Percentiles rank a stretch among this genome's conserved stretches.
Evolutionary conservation across 2,888 invertebrate species (phyloP).

Genomic region (Drosophila mayaguana): DNA sequence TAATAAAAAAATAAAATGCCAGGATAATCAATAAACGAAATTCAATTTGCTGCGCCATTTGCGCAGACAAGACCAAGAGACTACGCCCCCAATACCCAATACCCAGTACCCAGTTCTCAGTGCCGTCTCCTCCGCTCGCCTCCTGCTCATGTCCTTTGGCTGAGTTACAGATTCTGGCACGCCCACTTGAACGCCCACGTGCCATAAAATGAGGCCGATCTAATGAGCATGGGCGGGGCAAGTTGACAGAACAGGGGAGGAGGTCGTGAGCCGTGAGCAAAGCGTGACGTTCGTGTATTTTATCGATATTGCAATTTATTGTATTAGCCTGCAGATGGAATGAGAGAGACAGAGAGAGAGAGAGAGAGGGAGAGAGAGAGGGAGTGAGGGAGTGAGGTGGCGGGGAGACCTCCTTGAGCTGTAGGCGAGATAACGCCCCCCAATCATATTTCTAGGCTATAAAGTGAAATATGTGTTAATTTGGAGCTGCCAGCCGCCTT

Average conservation of each 20-base stretch:
- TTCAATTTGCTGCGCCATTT: conserved; percentile 82
- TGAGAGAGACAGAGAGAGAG: neutral
- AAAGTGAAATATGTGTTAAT: conserved; percentile 79
- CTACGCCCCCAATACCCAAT: conserved; percentile 1
- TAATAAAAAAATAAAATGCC: conserved; percentile 62
- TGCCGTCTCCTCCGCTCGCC: conserved; percentile 14
- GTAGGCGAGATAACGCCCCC: conserved; percentile 34
- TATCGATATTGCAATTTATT: conserved; percentile 82
- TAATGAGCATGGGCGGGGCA: conserved; percentile 55
- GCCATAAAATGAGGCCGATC: conserved; percentile 77
- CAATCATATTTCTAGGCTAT: conserved; percentile 72
- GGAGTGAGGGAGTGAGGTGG: neutral
- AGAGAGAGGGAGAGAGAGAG: neutral
- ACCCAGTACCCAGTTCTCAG: neutral
- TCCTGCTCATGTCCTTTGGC: neutral
- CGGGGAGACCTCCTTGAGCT: conserved; percentile 23
- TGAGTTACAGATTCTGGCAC: conserved; percentile 47
- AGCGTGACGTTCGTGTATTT: conserved; percentile 76
- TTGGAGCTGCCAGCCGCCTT: conserved; percentile 42
- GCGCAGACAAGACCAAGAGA: conserved; percentile 63
- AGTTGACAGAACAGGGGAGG: conserved; percentile 6
- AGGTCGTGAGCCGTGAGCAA: conserved; percentile 66
- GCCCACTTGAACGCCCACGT: conserved; percentile 57
- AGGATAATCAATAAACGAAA: conserved; percentile 82
- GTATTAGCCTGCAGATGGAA: conserved; percentile 59